These are phyloP conservation scores for Cylloceria caligata DNA, from an alignment of 2,888 invertebrate genomes.

Conservation along the genomic window DNA sequence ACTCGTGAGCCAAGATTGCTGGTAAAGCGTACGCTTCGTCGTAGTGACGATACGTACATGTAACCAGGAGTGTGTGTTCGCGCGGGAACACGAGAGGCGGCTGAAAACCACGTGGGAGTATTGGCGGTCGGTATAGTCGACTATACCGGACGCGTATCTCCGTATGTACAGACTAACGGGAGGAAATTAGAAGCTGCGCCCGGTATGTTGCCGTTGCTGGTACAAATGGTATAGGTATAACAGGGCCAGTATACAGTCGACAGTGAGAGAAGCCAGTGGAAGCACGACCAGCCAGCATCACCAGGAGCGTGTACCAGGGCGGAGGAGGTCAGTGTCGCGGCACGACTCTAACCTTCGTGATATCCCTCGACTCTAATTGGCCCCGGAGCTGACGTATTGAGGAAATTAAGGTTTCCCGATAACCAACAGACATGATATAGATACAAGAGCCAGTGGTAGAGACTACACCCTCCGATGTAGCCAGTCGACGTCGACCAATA, in stretches of 20 bases:
- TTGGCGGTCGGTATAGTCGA: conserved; percentile 49
- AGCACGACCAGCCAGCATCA: conserved; percentile 70
- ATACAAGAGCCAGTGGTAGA: conserved; percentile 25
- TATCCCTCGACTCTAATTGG: conserved; percentile 81
- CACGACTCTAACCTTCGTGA: conserved; percentile 72
- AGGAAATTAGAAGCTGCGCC: conserved; percentile 80
- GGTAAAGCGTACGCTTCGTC: conserved; percentile 3
- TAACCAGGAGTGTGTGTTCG: conserved; percentile 8
- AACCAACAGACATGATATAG: conserved; percentile 66
- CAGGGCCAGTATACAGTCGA: conserved; percentile 5
- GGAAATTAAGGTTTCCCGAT: conserved; percentile 78
- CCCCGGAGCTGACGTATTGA: conserved; percentile 77
- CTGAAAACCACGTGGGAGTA: conserved; percentile 56
- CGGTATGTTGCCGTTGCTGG: conserved; percentile 44
- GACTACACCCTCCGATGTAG: conserved; percentile 46
- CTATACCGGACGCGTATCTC: conserved; percentile 65
- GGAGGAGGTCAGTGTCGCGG: conserved; percentile 76
- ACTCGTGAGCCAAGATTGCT: conserved; percentile 27
- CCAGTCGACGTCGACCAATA: conserved; percentile 20
- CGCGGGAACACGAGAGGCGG: conserved; percentile 27
- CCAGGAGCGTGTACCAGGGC: conserved; percentile 58
- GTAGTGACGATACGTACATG: conserved; percentile 20
- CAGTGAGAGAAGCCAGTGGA: conserved; percentile 32
- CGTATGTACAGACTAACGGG: conserved; percentile 74
- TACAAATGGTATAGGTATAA: conserved; percentile 42